phyloP scores from a whole-genome alignment of 2,113 vertebrate species.

The Stegostoma tigrinum region DNA sequence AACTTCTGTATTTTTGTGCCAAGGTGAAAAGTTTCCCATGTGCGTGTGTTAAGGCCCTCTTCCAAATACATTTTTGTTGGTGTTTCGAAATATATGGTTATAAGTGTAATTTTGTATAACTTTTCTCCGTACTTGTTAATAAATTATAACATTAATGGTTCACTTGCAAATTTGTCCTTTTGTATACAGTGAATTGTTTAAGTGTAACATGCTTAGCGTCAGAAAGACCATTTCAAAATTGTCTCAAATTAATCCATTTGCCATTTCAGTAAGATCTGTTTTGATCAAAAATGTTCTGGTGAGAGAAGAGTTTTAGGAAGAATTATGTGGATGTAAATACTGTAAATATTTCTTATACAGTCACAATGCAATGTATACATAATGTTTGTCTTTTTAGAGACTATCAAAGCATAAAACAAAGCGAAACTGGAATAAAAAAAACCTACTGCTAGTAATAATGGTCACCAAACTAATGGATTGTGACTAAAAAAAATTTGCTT shows the following conservation, averaged over 20 bases:
- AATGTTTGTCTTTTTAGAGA: background rate
- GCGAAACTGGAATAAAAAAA: background rate
- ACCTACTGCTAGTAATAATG: background rate
- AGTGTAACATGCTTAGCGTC: background rate
- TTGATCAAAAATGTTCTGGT: background rate
- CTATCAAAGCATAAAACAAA: background rate
- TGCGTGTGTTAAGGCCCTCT: background rate
- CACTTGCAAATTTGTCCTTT: background rate
- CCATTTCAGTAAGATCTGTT: background rate
- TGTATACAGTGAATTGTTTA: background rate
- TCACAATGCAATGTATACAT: background rate
- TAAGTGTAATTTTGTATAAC: background rate
- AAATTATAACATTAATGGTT: background rate
- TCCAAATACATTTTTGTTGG: background rate
- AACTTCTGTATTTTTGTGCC: conserved; percentile 24
- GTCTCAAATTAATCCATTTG: conserved; percentile 10
- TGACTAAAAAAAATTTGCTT: background rate
- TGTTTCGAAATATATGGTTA: background rate
- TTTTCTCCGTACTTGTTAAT: background rate
- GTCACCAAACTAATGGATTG: background rate
- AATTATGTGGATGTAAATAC: background rate
- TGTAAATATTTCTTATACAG: background rate
- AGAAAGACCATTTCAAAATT: background rate
- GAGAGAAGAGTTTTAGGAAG: background rate
- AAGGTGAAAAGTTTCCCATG: conserved; percentile 17